Conservation (phyloP, 2,797 vertebrate genomes). For the Alexandromys oeconomus region DNA sequence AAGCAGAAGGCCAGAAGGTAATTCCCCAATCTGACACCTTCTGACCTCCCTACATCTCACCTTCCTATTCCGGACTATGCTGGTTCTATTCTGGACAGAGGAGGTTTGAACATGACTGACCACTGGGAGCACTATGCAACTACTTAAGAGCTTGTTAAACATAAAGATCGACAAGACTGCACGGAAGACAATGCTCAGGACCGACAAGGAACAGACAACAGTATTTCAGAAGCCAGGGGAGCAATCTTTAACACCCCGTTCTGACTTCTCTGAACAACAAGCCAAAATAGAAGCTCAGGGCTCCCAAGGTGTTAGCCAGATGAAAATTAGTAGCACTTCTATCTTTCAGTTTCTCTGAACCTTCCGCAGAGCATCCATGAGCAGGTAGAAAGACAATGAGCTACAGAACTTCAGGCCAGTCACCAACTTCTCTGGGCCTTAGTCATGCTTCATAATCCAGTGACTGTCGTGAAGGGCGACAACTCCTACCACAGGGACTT, state of each 20-base stretch:
- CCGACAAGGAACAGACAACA: not conserved
- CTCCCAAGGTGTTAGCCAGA: not conserved
- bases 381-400: not conserved
- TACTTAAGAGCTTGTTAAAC: constrained; percentile 15
- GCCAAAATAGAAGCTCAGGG: constrained; percentile 55
- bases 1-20: not conserved
- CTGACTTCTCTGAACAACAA: not conserved
- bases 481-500: not conserved
- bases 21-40: not conserved
- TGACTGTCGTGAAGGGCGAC: not conserved
- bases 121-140: not conserved
- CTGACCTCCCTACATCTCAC: not conserved
- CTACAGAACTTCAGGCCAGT: not conserved
- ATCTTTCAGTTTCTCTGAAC: not conserved
- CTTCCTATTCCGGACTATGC: not conserved
- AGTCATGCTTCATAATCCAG: not conserved
- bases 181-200: not conserved
- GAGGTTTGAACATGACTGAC: not conserved
- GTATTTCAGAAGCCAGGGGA: constrained; percentile 48
- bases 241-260: not conserved
- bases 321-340: not conserved
- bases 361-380: not conserved
- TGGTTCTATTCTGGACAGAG: not conserved
- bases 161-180: not conserved
- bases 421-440: not conserved